Base-by-base conservation (phyloP, 2,113 vertebrate species). In the Pachycephala philippinensis region DNA sequence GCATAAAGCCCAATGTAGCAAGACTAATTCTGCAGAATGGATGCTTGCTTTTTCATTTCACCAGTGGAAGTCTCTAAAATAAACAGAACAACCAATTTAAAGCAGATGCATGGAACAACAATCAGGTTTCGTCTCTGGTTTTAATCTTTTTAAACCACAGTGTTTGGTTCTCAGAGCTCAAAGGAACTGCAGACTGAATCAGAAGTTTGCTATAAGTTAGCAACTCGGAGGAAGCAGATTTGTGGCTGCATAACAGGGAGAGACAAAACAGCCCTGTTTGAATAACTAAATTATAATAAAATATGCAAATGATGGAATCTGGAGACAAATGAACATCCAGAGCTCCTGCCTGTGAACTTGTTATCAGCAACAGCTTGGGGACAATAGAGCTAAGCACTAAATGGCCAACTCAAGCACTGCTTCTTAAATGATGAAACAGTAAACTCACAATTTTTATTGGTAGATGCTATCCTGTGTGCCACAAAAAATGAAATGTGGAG, bases 41-140 rank as follows among this genome's bases (percentile, higher is more conserved):
- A 14, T 85, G 76, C 90, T 88, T 84, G 59, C 70, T 88, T 86
- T 89, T 86, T 64, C 18, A 18, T 71, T 96, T 85, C 65, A 81
- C 81, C 49, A 93, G 52, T 72, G 82, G 79, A 93, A 94, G 95
- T 92, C 61, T 87, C 22, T 75, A 84, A 95, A 93, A 92, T 81
- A 95, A 96, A 97, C 92, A 97, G 89, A 91, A 61, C 75, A 96
- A 76, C 59, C 90, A 75, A 97, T 97, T 93, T 87, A 82, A 96
- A 97, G 90, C 97, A 97, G 95, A 96, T 97, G 94, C 74, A 79
- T 76, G 56, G 27, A 81, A 66, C 81, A 77, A 85, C 83, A 95
- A 56, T 76, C 79, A 77, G 69, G 86, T 93, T 93, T 89, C 59
- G 23, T 90, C 79, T 97, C 95, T 97, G 85, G 84, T 96, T 97